Percentiles rank a stretch among this genome's conserved stretches.
phyloP scores from a whole-genome alignment of 2,113 vertebrate species.

The Platysteira castanea region DNA sequence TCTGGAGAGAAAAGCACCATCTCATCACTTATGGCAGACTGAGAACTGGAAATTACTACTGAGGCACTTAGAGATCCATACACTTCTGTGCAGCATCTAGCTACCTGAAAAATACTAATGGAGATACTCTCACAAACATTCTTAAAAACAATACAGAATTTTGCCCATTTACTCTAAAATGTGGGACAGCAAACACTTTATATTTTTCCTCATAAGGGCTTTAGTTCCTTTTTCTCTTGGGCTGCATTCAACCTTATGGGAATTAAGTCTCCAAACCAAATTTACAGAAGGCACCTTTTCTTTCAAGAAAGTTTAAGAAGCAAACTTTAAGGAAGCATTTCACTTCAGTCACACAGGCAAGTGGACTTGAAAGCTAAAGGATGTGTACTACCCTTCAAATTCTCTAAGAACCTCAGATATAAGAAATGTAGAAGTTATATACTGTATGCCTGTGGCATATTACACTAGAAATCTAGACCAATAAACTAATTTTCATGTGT shows the following conservation, averaged over 20 bases:
- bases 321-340: not conserved
- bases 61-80: not conserved
- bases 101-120: not conserved
- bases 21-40: not conserved
- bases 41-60: not conserved
- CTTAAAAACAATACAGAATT: not conserved
- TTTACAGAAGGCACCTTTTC: not conserved
- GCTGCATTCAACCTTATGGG: not conserved
- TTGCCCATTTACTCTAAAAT: not conserved
- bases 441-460: not conserved
- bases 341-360: not conserved
- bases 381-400: not conserved
- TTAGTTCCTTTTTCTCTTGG: not conserved
- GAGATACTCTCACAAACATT: not conserved
- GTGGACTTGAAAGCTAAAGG: not conserved
- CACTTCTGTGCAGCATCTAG: not conserved
- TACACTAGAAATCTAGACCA: not conserved
- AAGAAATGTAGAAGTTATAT: not conserved
- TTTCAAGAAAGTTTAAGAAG: not conserved
- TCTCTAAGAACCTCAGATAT: not conserved
- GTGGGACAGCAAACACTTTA: not conserved
- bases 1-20: not conserved
- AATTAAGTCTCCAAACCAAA: not conserved
- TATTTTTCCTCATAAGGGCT: not conserved
- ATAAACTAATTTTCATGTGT: not conserved